Base-by-base conservation (phyloP, 2,797 vertebrate species). In the Numenius phaeopus region DNA sequence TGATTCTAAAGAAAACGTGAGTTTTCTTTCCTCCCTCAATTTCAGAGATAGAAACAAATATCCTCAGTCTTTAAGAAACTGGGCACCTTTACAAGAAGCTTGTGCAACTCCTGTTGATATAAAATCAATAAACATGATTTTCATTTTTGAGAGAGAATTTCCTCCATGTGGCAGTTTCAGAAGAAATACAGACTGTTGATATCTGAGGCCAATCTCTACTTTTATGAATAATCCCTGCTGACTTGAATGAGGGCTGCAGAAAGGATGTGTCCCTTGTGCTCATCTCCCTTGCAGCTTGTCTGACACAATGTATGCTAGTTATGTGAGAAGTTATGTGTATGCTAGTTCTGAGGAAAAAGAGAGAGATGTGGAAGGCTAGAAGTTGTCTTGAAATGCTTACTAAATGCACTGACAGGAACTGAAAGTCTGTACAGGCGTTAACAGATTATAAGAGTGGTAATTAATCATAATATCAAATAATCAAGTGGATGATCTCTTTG, bases 1-100 rank as follows among this genome's bases (percentile, higher is more conserved):
- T 90, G 57, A 81, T 78, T 96, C 88, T 94, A n/a, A 94, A 79
- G 72, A 77, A 96, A 94, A 82, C 23, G 37, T 58, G 78, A 78
- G 49, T 93, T 96, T 90, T 86, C 58, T 85, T 89, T 11, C 4
- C 29, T 29, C 15, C 83, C 21, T 84, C 29, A 37, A 42, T 95
- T 83, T 96, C 73, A 96, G 94, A 61, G 77, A 66, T 30, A 61
- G 76, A 94, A 85, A 90, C 32, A 91, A 92, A 70, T 44, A 54
- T 24, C 24, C 8, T 57, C 32, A 16, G 17, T 59, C 54, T 83
- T 87, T 57, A 52, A 54, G 71, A 85, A 5, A 29, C 21, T 34
- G 26, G 49, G 52, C 4, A 1, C 5, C 70, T 87, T 61, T n/a
- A 44, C 62, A 32, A 52, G 37, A 94, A 89, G 20, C 24, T 82